Percentiles rank a stretch among this genome's conserved stretches.
These are phyloP conservation scores for Pseudomyrmex pallidus DNA, from an alignment of 1,140 invertebrate species.

Conservation along the genomic window DNA sequence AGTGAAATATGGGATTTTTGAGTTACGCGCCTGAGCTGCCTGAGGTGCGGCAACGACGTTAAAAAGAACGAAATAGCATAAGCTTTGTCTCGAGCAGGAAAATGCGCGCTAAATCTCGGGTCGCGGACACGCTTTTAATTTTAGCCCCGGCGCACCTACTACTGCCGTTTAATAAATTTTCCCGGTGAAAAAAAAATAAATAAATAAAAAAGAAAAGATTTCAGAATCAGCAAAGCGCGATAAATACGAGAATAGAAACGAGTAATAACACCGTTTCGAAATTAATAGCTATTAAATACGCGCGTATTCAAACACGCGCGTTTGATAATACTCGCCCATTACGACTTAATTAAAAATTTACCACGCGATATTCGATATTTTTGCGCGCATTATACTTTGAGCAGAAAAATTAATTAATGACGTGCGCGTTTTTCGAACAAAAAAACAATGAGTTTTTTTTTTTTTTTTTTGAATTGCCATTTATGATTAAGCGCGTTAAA, in stretches of 20 bases:
- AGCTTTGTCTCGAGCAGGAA: constrained; percentile 27
- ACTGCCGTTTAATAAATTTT: constrained; percentile 24
- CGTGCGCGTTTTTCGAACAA: background rate
- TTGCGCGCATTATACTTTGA: background rate
- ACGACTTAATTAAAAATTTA: constrained; percentile 4
- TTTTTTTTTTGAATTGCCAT: too few species aligned
- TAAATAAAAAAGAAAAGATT: too few species aligned
- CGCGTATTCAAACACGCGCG: background rate
- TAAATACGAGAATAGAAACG: background rate
- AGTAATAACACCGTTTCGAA: background rate
- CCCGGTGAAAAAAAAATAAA: too few species aligned
- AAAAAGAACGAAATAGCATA: constrained; percentile 42
- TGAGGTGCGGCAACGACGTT: background rate
- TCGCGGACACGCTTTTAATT: constrained; percentile 18
- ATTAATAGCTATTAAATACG: constrained; percentile 13
- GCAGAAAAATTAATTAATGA: background rate
- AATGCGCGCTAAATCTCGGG: constrained; percentile 23
- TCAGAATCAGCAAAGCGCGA: background rate
- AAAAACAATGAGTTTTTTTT: background rate
- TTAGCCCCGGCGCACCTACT: background rate
- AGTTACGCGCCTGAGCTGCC: constrained; percentile 25
- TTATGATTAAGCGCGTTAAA: too few species aligned
- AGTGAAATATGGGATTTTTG: constrained; percentile 51
- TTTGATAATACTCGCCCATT: background rate
- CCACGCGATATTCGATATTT: background rate